Conservation (phyloP, 2,113 vertebrate genomes). For the Hydrochoerus hydrochaeris region DNA sequence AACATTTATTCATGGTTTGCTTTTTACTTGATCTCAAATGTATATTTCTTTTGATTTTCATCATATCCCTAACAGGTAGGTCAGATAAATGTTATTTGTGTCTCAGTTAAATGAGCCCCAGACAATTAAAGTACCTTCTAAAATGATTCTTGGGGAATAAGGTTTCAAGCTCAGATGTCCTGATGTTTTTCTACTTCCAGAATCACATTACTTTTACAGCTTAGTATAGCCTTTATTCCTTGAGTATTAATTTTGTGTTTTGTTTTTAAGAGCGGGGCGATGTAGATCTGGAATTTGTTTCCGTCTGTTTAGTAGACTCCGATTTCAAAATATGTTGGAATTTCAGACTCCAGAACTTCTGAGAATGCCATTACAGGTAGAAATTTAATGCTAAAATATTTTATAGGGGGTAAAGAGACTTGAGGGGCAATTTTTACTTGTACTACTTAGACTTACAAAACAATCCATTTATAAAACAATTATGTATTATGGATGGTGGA, state of each 20-base stretch:
- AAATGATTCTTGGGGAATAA: conserved; percentile 1
- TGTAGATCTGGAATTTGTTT: conserved; percentile 96
- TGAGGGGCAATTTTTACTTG: neutral
- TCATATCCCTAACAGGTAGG: neutral
- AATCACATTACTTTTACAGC: conserved; percentile 15
- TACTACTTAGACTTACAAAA: neutral
- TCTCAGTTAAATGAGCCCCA: conserved; percentile 21
- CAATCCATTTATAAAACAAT: conserved; percentile 3
- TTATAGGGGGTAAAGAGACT: neutral
- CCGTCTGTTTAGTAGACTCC: conserved; percentile 93
- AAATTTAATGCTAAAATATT: conserved; percentile 10
- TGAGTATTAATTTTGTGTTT: conserved; percentile 70
- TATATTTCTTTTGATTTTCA: conserved; percentile 36
- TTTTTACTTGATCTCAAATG: conserved; percentile 27
- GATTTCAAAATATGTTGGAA: conserved; percentile 95
- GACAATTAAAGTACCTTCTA: neutral
- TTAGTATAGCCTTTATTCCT: neutral
- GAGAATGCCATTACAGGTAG: conserved; percentile 96
- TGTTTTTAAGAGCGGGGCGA: conserved; percentile 93
- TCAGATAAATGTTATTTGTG: conserved; percentile 30
- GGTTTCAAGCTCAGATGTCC: neutral
- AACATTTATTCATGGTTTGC: neutral
- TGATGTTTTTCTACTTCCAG: conserved; percentile 17
- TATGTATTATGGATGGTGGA: neutral
- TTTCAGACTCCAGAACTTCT: conserved; percentile 96